Percentiles rank a stretch among this genome's conserved stretches.
Conservation (phyloP, 2,113 vertebrate genomes). For the Thunnus maccoyii region DNA sequence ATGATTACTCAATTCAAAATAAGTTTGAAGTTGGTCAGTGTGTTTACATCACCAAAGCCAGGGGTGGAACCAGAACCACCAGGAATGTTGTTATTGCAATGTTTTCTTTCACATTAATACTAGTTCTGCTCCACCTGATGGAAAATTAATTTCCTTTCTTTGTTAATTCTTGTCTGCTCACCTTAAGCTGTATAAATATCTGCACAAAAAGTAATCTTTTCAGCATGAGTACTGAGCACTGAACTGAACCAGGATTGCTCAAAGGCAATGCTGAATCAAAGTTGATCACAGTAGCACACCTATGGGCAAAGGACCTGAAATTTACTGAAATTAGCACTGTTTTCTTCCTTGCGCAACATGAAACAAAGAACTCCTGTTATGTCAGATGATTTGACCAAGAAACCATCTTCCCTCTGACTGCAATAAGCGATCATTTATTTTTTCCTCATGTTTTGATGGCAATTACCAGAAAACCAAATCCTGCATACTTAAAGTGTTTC, state of each 20-base stretch:
- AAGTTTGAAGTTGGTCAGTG: constrained; percentile 27
- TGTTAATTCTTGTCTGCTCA: constrained; percentile 43
- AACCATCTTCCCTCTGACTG: constrained; percentile 34
- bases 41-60: constrained; percentile 22
- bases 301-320: not conserved
- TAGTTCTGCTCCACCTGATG: constrained; percentile 18
- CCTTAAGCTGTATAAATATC: constrained; percentile 29
- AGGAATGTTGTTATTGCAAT: constrained; percentile 43
- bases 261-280: not conserved
- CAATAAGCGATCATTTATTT: constrained; percentile 35
- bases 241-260: not conserved
- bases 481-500: constrained; percentile 40
- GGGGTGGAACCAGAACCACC: constrained; percentile 35
- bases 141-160: constrained; percentile 57
- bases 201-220: constrained; percentile 1
- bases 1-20: constrained; percentile 46
- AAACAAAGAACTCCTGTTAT: constrained; percentile 42
- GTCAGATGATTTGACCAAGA: constrained; percentile 49
- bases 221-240: not conserved
- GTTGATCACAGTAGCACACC: constrained; percentile 2
- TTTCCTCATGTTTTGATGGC: constrained; percentile 26
- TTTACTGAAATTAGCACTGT: constrained; percentile 4
- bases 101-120: constrained; percentile 49
- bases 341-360: constrained; percentile 8
- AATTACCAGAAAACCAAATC: constrained; percentile 56